Evolutionary conservation across 2,113 vertebrate genomes (phyloP).

Genomic region (Natator depressus): DNA sequence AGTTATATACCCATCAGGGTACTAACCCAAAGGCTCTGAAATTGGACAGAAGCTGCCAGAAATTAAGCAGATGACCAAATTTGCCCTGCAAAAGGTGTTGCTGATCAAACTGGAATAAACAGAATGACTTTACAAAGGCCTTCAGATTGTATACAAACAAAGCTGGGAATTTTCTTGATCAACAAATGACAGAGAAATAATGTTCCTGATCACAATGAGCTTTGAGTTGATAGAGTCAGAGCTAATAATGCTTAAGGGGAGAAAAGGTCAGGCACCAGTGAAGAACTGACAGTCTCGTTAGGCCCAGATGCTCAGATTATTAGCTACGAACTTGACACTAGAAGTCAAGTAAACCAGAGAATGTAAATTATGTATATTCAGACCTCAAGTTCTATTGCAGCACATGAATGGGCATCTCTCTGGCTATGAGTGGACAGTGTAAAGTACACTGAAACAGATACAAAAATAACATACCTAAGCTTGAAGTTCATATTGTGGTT

Average conservation of each 20-base stretch:
- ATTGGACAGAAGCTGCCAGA: not conserved
- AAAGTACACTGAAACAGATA: not conserved
- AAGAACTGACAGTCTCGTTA: conserved; percentile 39
- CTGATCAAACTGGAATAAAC: not conserved
- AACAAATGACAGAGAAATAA: not conserved
- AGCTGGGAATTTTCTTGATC: conserved; percentile 22
- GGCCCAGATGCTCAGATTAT: not conserved
- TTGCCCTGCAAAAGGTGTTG: accelerated
- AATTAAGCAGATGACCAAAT: not conserved
- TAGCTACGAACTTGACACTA: conserved; percentile 34
- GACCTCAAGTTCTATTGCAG: not conserved
- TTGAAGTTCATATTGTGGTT: not conserved
- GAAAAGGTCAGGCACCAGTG: conserved; percentile 32
- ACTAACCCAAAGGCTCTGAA: not conserved
- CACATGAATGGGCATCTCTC: not conserved
- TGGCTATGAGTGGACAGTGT: not conserved
- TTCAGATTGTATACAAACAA: not conserved
- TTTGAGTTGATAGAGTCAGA: conserved; percentile 17
- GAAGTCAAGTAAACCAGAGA: conserved; percentile 19
- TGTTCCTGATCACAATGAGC: conserved; percentile 4
- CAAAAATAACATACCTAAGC: not conserved
- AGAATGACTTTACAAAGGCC: not conserved
- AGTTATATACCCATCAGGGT: not conserved
- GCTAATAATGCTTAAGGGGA: conserved; percentile 37
- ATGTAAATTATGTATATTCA: conserved; percentile 31